Base-by-base conservation (phyloP, 2,113 vertebrate genomes). In the Sturnus vulgaris region DNA sequence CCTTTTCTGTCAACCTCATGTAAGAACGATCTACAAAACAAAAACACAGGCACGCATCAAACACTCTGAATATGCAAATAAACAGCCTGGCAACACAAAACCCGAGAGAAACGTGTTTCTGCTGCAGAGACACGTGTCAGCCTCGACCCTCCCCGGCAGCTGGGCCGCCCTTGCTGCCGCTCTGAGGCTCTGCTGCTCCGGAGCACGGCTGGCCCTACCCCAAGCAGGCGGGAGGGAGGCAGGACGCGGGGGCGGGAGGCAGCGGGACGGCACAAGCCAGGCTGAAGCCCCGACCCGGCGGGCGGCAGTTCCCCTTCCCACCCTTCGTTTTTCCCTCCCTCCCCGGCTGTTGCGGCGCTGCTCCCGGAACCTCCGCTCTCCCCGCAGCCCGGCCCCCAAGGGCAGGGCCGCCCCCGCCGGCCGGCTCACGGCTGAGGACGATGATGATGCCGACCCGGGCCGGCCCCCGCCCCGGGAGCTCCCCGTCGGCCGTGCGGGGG, bases 1-100 rank as follows among this genome's bases (percentile, higher is more conserved):
- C 99, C 93, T 99, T 99, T 97, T 99, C 99, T 88, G 99, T 99
- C 95, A 99, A 96, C 71, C 99, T 97, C 99, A 99, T 99, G 85
- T 99, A 99, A 7, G 99, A 98, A 40, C 99, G 99, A 98, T 99
- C 99, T 99, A 88, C 23, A 80, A 69, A 40, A 84, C 63, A 95
- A 77, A 93, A 85, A 39, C 39, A 33, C 39, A 57, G 8, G 6
- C 22, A 7, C 0, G 10, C 40, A 12, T 88, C 86, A 65, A 12
- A 16, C 69, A 2, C 49, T 5, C 65, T 0, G 64, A 0, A 2
- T 1, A 2, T 0, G 4, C 24, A 7, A 22, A 30, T 1, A 7
- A 49, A 19, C 8, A 3, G 22, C 14, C 3, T 5, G 10, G 30
- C 52, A 10, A 3, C 3, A 4, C 37, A 12, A 33, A 3, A 2